Evolutionary conservation across 2,888 invertebrate genomes (phyloP), one percentile per base, ranked within the genome.

Genomic region (Hemicrepidius hirtus): DNA sequence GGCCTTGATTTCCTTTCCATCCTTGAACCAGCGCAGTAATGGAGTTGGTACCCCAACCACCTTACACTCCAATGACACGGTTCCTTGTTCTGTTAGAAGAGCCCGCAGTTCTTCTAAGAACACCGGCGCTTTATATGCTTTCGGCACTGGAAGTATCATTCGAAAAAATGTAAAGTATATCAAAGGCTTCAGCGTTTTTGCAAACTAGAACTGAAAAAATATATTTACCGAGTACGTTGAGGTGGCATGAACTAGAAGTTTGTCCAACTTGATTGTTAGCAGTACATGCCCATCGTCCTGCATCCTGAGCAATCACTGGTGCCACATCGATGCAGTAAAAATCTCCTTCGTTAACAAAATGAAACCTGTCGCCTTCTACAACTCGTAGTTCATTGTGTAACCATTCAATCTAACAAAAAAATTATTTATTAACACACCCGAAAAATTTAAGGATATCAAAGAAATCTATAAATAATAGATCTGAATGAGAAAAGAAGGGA

Each of bases 61-160:
- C 85, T 97, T 97, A 85, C 97, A 97, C 85, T 96, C 96, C 75
- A 97, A 88, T 0, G 95, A 95, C 10, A 97, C 97, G 0, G 95
- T 95, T 46, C 97, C 97, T 79, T 94, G 94, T 83, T 95, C 94
- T 0, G 96, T 96, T 32, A 96, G 89, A 71, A 95, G 88, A 0
- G 96, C 95, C 32, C 92, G 91, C 12, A 97, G 88, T 80, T 94
- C 94, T 84, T 95, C 94, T 41, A 96, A 91, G 84, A 97, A 97
- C 84, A 95, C 94, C 0, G 97, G 97, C 13, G 92, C 89, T 83
- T 95, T 95, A 86, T 96, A 96, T 0, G 95, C 95, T 86, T 95
- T 95, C 0, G 96, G 96, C 64, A 96, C 96, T 90, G 87, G 16
- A 80, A 79, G 67, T 59, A 70, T 44, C 9, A 32, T 7, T n/a